Evolutionary conservation across 2,797 vertebrate species (phyloP), one percentile per base, ranked within the genome.

Genomic region (Chaenodraco wilsoni): DNA sequence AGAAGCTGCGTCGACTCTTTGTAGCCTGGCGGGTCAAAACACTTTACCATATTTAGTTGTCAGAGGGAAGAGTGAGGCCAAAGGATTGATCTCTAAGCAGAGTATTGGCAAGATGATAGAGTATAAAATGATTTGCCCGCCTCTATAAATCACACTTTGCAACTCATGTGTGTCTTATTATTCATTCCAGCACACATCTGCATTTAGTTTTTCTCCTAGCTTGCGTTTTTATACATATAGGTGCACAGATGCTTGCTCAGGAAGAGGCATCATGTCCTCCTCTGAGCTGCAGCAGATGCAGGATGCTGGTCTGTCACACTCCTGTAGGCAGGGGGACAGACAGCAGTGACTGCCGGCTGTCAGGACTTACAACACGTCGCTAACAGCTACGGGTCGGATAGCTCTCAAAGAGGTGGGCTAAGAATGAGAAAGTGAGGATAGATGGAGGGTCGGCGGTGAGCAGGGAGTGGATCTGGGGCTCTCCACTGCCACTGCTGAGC

Each of bases 321-420:
- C 48, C 71, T 71, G 59, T 13, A 80, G 65, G 45, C 85, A 71
- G 56, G 14, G 16, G 62, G 80, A 84, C 69, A 52, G 77, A 69
- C 82, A 73, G 82, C 73, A 59, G 67, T 86, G 84, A 90, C 82
- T 83, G 83, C 79, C 52, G 50, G 46, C 82, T 89, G 90, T 90
- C 89, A 87, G 79, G 74, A 65, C 81, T 73, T 78, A 82, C 76
- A 78, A 69, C 33, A 9, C 40, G 13, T 50, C 74, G 59, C 85
- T 84, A 86, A 84, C 87, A 86, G 70, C 69, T 17, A 4, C 3
- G 9, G 66, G 65, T 23, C 4, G 8, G 37, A 41, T 31, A 69
- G 67, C 69, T 70, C 70, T 72, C 7, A 1, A 60, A 67, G 52
- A 84, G 82, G 82, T 87, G 83, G 86, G 86, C 74, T 62, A 73